A percentile compares a stretch with the other conserved stretches of the same genome.
Conservation (phyloP, 2,797 vertebrate genomes). For the Lithobates sylvaticus region DNA sequence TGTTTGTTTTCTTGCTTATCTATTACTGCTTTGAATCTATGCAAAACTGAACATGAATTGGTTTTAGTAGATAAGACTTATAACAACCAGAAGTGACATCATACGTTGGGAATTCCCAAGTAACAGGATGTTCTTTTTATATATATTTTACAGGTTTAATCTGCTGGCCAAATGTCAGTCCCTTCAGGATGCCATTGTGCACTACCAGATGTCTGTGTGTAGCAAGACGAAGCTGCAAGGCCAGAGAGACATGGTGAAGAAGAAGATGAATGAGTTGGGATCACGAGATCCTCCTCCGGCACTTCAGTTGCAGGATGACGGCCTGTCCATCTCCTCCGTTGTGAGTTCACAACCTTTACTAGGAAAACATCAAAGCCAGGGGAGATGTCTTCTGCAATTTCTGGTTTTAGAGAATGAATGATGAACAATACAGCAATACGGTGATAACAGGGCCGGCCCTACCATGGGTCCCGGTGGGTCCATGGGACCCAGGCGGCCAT, state of each 20-base stretch:
- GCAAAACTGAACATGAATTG: background rate
- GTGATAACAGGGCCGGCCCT: too few species aligned
- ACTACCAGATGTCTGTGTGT: conserved; percentile 83
- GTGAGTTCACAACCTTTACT: conserved; percentile 72
- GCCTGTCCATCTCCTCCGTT: conserved; percentile 72
- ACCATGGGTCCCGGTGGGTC: too few species aligned
- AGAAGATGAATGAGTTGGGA: conserved; percentile 82
- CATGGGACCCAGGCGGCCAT: too few species aligned
- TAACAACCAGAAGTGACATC: background rate
- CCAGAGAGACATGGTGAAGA: conserved; percentile 83
- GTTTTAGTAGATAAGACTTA: background rate
- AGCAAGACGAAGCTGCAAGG: conserved; percentile 83
- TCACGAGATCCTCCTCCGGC: conserved; percentile 75
- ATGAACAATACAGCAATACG: too few species aligned
- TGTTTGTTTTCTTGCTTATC: background rate
- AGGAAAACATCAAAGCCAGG: too few species aligned
- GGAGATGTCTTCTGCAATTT: too few species aligned
- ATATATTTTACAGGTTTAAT: conserved; percentile 79
- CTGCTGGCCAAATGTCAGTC: conserved; percentile 87
- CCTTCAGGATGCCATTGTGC: conserved; percentile 86
- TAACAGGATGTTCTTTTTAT: background rate
- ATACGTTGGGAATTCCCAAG: background rate
- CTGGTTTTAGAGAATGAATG: too few species aligned
- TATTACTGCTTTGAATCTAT: background rate
- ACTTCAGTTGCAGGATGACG: conserved; percentile 79